Evolutionary conservation across 2,797 vertebrate species (phyloP), one percentile per base, ranked within the genome.

Genomic region (Pseudopleuronectes americanus): DNA sequence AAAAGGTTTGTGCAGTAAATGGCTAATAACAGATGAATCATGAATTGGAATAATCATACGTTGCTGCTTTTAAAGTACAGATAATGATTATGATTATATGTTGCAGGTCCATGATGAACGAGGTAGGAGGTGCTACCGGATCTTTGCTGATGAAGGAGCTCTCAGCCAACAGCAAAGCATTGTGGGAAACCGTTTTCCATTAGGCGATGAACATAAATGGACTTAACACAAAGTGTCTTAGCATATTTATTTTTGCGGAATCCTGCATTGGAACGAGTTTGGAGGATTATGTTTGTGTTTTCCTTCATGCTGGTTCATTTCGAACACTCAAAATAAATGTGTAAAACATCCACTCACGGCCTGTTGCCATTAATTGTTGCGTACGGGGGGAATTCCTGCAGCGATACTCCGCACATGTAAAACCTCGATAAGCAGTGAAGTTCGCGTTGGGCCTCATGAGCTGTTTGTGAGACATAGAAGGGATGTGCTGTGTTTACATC

Each of bases 81-180:
- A 52, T 59, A 49, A 43, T 81, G 19, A 80, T 74, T 24, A 17
- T 53, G 53, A 68, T 63, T 74, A 21, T 84, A 48, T 88, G 14
- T 88, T 87, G 59, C 84, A 92, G 87, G 83, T 84, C 60, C 64
- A 17, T 7, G 59, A 24, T 64, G 53, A 66, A 73, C 59, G 13
- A 24, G 54, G 71, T 24, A 67, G 57, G 57, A 48, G 54, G 24
- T 36, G 54, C 21, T 48, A 12, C 8, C 47, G 21, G 54, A 28
- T 17, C 65, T 23, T 47, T 17, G 10, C 45, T 24, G 53, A 24
- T 14, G 68, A 76, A 76, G 65, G 49, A 65, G 26, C 54, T 23
- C 26, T 26, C 23, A 1, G 60, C 17, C 10, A 70, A 47, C 48
- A 16, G 19, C 5, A 3, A 45, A 66, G 33, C 52, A 41, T 53